Conservation (phyloP, 1,140 invertebrate genomes). For the Danaus plexippus region DNA sequence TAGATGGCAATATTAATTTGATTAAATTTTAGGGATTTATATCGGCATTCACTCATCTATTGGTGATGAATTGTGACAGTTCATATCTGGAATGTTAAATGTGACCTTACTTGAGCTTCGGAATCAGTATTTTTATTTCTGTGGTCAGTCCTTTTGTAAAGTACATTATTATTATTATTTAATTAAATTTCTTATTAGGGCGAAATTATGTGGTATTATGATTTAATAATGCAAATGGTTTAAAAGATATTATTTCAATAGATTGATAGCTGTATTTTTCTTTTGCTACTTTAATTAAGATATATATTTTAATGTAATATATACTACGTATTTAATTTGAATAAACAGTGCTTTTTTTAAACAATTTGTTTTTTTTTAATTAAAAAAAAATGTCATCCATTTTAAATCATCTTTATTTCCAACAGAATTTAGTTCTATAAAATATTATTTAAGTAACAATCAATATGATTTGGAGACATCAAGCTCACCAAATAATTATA, state of each 20-base stretch:
- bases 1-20: background rate
- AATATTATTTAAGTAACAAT: conserved; percentile 12
- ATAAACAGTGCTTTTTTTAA: conserved; percentile 69
- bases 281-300: conserved; percentile 69
- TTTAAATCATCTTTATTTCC: conserved; percentile 39
- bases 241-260: conserved; percentile 65
- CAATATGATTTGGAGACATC: conserved; percentile 25
- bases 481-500: conserved; percentile 32
- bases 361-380: conserved; percentile 15
- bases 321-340: conserved; percentile 70
- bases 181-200: conserved; percentile 36
- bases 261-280: conserved; percentile 66
- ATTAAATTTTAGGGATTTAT: conserved; percentile 1
- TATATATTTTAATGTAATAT: conserved; percentile 72
- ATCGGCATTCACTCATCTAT: conserved; percentile 3
- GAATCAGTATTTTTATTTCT: conserved; percentile 28
- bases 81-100: conserved; percentile 12
- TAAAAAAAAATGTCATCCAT: conserved; percentile 4
- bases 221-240: conserved; percentile 45
- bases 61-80: conserved; percentile 1
- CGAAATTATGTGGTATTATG: conserved; percentile 53
- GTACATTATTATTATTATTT: conserved; percentile 30
- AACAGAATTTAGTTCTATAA: conserved; percentile 34
- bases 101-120: conserved; percentile 14
- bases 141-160: conserved; percentile 31